Evolutionary conservation across 2,888 invertebrate species (phyloP), one percentile per base, ranked within the genome.

Genomic region (Oligia fasciuncula): DNA sequence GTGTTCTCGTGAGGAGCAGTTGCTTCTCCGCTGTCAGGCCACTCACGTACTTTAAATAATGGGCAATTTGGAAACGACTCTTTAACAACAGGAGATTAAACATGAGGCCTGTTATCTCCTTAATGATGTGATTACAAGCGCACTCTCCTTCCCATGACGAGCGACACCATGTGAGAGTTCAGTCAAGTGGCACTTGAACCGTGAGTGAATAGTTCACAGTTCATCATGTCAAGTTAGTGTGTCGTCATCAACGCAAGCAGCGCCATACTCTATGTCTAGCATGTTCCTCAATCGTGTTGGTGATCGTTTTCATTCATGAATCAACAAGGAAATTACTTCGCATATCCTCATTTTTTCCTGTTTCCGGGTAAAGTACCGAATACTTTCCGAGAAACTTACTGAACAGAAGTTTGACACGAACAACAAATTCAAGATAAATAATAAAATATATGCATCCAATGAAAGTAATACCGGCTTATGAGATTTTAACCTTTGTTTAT

Each of bases 131-230:
- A 63, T 49, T 19, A 67, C 62, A 62, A 66, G 62, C 62, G 46
- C 62, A 8, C 69, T 54, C 23, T 49, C 62, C 14, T 19, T 57
- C 66, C 68, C 71, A 63, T 14, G 79, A 49, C n/a, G 8, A 51
- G 49, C 17, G 19, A 19, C 46, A 43, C 29, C 63, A n/a, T 6
- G 40, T 9, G 35, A 69, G 51, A 72, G 51, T 19, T 23, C 13
- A 60, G 2, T 23, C 63, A 19, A 67, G 83, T 77, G 82, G 11
- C 72, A 60, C 68, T 81, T 69, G 68, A 81, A 40, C 65, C 65
- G 35, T 9, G 23, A 49, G 23, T 51, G 70, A 63, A 46, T 14
- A 49, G 70, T 72, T 73, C 63, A 73, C 57, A 63, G 72, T 43
- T 63, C 71, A 62, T 29, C 4, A 66, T 49, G 70, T 57, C 85